phyloP scores from a whole-genome alignment of 1,140 invertebrate genomes.

The Drosophila lacertosa region DNA sequence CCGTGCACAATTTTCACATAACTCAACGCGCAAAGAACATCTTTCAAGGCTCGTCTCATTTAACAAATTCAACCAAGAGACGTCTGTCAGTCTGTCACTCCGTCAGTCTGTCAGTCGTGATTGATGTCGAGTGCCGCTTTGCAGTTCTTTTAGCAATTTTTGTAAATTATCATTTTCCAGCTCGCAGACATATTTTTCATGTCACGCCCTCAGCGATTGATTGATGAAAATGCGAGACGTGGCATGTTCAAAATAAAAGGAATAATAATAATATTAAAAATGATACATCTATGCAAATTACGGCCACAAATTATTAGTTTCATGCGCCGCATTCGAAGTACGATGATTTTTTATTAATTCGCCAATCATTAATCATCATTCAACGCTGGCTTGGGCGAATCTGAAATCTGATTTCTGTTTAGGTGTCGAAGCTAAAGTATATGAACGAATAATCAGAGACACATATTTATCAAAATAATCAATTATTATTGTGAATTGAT shows the following conservation, averaged over 20 bases:
- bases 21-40: slow-evolving; percentile 45
- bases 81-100: slow-evolving; percentile 13
- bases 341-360: slow-evolving; percentile 71
- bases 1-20: slow-evolving; percentile 69
- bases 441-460: too few species aligned
- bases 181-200: slow-evolving; percentile 74
- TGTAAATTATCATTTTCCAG: slow-evolving; percentile 76
- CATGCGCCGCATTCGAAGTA: slow-evolving; percentile 25
- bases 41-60: slow-evolving; percentile 41
- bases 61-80: slow-evolving; percentile 40
- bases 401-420: too few species aligned
- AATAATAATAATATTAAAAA: slow-evolving; percentile 74
- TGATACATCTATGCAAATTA: slow-evolving; percentile 81
- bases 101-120: slow-evolving; percentile 52
- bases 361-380: slow-evolving; percentile 72
- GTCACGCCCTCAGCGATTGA: slow-evolving; percentile 64
- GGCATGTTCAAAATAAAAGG: slow-evolving; percentile 51
- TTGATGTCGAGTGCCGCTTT: slow-evolving; percentile 72
- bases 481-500: not conserved
- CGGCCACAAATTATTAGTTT: slow-evolving; percentile 73
- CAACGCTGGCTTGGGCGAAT: slow-evolving; percentile 11
- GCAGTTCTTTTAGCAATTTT: slow-evolving; percentile 73
- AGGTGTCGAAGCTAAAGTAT: slow-evolving; percentile 25
- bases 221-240: slow-evolving; percentile 78
- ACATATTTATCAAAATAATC: not conserved